A percentile compares a stretch with the other conserved stretches of the same genome.
These are phyloP conservation scores for Dendrocopos noguchii DNA, from an alignment of 2,113 vertebrate species.

Conservation along the genomic window DNA sequence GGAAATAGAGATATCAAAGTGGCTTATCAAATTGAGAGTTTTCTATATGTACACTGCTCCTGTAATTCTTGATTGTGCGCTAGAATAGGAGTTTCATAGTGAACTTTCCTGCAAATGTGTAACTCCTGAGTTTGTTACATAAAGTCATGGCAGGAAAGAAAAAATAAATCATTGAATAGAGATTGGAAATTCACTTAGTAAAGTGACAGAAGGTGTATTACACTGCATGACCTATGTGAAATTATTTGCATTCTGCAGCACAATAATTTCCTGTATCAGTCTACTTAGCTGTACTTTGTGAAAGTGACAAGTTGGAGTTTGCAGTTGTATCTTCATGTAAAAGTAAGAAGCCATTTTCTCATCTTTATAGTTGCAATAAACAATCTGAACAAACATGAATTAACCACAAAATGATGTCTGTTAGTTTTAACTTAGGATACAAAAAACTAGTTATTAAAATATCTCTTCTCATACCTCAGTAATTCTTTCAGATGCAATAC, in stretches of 20 bases:
- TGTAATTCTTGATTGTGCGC: not conserved
- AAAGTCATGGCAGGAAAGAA: not conserved
- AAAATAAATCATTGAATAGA: not conserved
- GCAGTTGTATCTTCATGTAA: not conserved
- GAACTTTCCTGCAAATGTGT: not conserved
- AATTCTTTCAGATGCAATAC: not conserved
- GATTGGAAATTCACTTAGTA: not conserved
- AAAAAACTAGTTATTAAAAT: not conserved
- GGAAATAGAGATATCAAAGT: not conserved
- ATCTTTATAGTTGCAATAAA: not conserved
- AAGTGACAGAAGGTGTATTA: not conserved
- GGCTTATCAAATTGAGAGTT: not conserved
- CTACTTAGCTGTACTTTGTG: not conserved
- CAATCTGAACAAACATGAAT: not conserved
- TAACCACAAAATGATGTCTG: not conserved
- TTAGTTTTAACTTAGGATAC: not conserved
- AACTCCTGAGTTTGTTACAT: not conserved
- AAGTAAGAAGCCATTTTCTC: not conserved
- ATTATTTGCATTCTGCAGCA: not conserved
- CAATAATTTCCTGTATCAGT: conserved; percentile 24
- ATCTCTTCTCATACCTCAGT: not conserved
- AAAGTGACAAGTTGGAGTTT: not conserved
- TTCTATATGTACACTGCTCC: not conserved
- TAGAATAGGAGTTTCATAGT: not conserved
- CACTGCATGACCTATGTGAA: not conserved